Evolutionary conservation across 2,888 invertebrate species (phyloP).

Genomic region (Platycheirus albimanus): DNA sequence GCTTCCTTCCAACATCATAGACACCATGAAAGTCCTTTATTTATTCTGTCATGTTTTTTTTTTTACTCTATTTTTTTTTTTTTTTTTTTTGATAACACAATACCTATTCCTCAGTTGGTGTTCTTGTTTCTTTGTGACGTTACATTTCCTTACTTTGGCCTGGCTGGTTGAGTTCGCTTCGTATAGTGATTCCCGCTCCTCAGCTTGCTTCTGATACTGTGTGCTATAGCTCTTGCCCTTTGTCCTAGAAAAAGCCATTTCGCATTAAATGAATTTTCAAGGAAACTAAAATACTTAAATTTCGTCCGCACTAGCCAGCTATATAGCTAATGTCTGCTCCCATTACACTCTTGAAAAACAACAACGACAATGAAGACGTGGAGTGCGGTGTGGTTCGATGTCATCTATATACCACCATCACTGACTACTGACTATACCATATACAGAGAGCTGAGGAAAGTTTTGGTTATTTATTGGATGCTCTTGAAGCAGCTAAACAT

Average conservation of each 20-base stretch:
- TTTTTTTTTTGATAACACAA: slow-evolving; percentile 38
- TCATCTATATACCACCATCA: slow-evolving; percentile 24
- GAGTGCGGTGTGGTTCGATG: background rate
- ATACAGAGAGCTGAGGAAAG: slow-evolving; percentile 38
- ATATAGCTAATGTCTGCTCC: slow-evolving; percentile 71
- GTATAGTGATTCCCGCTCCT: background rate
- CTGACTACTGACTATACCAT: slow-evolving; percentile 22
- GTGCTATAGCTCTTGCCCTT: slow-evolving; percentile 20
- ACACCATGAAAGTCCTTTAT: slow-evolving; percentile 64
- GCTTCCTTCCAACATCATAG: slow-evolving; percentile 46
- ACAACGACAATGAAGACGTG: slow-evolving; percentile 10
- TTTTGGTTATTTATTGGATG: slow-evolving; percentile 68
- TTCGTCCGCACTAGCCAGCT: slow-evolving; percentile 66
- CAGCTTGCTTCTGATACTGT: background rate
- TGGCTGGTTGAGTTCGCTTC: slow-evolving; percentile 32
- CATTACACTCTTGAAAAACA: slow-evolving; percentile 62
- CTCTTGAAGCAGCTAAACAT: slow-evolving; percentile 67
- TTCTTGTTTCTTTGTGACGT: slow-evolving; percentile 51
- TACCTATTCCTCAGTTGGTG: slow-evolving; percentile 46
- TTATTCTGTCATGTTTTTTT: slow-evolving; percentile 31
- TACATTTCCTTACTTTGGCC: slow-evolving; percentile 49
- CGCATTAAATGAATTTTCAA: slow-evolving; percentile 65
- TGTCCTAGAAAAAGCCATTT: slow-evolving; percentile 61
- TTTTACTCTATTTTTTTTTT: slow-evolving; percentile 26
- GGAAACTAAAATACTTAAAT: slow-evolving; percentile 69